Evolutionary conservation across 2,888 invertebrate species (phyloP).

Genomic region (Euzetes globulus): DNA sequence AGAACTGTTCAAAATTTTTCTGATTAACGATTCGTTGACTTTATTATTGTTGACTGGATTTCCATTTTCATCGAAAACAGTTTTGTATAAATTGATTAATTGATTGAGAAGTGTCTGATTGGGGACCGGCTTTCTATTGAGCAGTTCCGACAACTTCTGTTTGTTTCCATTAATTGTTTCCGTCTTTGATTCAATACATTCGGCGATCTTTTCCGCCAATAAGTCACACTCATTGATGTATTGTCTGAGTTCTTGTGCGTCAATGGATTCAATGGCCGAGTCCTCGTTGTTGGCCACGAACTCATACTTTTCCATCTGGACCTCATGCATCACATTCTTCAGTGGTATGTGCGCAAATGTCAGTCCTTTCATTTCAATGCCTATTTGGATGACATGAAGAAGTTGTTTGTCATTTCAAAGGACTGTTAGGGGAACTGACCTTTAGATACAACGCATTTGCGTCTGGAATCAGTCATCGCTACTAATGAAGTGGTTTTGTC

Average conservation of each 20-base stretch:
- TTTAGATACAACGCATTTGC: no score
- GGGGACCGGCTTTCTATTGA: neutral
- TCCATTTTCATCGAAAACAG: conserved; percentile 37
- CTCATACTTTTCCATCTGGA: conserved; percentile 73
- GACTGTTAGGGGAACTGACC: no score
- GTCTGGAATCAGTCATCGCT: no score
- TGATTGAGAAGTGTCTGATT: conserved; percentile 35
- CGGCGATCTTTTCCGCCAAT: conserved; percentile 30
- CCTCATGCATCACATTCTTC: no score
- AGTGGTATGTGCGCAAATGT: no score
- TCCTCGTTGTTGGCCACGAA: conserved; percentile 63
- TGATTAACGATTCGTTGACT: neutral
- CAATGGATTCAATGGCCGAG: conserved; percentile 33
- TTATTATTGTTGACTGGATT: conserved; percentile 17
- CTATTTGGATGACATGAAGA: no score
- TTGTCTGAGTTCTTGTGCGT: no score
- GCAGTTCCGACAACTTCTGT: conserved; percentile 34
- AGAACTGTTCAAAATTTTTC: neutral
- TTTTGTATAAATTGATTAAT: conserved; percentile 31
- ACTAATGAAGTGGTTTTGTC: no score
- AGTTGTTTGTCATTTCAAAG: no score
- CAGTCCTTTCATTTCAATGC: no score
- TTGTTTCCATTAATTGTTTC: neutral
- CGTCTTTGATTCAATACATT: neutral
- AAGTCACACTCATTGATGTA: conserved; percentile 38